Base-by-base conservation (phyloP, 2,888 invertebrate genomes). In the Melanophora roralis region DNA sequence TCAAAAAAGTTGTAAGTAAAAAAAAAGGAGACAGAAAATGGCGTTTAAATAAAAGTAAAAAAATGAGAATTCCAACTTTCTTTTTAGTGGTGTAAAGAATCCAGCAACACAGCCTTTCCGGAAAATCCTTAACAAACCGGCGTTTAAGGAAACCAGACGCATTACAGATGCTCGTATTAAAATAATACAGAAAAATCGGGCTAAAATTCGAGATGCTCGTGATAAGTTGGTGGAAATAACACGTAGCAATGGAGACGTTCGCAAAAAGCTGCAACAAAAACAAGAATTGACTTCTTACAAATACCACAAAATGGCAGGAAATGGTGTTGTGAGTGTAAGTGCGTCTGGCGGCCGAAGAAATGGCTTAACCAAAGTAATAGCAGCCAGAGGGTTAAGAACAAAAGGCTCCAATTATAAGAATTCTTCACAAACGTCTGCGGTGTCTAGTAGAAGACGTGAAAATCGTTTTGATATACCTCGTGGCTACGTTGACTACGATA, bases 161-260 rank as follows among this genome's bases (percentile, higher is more conserved):
- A 79, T 83, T 19, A 81, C 83, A 21, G 96, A 96, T 91, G 96
- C 95, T 16, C 92, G 96, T 59, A 92, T 94, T 83, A 95, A 94
- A 89, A 94, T 96, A 45, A 94, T 95, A 82, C 93, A 93, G 57
- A 95, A 95, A 85, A 95, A 95, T 86, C 92, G 95, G 59, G 92
- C 92, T 57, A 94, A 93, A 85, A 93, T 96, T 27, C 92, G 92
- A 0, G 96, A 96, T 91, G 96, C 96, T 0, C 91, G 96, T 77
- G 96, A 96, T 83, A 94, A 95, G 85, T 90, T 96, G 64, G 93
- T 93, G 3, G 93, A 95, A 89, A 93, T 94, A 83, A 94, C 95
- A 0, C 94, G 94, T 85, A 92, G 92, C 68, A 92, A 91, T 9
- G 93, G 93, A 80, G 96, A 96, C 91, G 95, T 95, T 7, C 92